A percentile compares a stretch with the other conserved stretches of the same genome.
phyloP scores from a whole-genome alignment of 2,113 vertebrate species.

The Gobiocypris rarus region DNA sequence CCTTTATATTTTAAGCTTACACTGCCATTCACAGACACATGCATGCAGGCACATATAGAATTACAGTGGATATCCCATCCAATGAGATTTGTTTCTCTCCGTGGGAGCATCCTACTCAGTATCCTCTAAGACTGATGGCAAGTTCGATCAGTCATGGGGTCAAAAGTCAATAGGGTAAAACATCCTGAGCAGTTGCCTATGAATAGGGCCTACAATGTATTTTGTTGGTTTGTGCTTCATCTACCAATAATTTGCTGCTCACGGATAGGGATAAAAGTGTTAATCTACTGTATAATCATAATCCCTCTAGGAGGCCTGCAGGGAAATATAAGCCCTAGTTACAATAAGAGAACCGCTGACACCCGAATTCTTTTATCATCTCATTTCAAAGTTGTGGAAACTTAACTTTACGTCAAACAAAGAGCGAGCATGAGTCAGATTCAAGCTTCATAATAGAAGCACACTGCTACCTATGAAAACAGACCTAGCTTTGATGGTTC shows the following conservation, averaged over 20 bases:
- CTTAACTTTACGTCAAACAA: slow-evolving; percentile 48
- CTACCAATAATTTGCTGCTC: slow-evolving; percentile 30
- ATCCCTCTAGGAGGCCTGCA: slow-evolving; percentile 48
- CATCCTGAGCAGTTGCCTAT: not conserved
- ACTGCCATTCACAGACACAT: slow-evolving; percentile 27
- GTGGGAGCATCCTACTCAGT: too few relatives aligned
- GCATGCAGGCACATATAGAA: not conserved
- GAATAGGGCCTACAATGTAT: not conserved
- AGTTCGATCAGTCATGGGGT: not conserved
- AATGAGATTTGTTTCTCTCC: not conserved
- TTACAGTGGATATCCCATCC: slow-evolving; percentile 2
- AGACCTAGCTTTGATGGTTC: slow-evolving; percentile 34
- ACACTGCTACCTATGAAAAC: not conserved
- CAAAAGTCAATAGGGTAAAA: not conserved
- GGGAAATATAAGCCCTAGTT: slow-evolving; percentile 36
- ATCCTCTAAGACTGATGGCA: not conserved
- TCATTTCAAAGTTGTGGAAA: slow-evolving; percentile 40
- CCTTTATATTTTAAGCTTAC: slow-evolving; percentile 42
- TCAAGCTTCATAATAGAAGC: slow-evolving; percentile 2
- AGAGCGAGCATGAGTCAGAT: slow-evolving; percentile 27
- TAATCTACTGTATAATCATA: slow-evolving; percentile 54
- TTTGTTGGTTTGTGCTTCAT: slow-evolving; percentile 22
- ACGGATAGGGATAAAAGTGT: slow-evolving; percentile 50
- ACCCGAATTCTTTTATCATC: slow-evolving; percentile 45
- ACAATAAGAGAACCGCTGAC: slow-evolving; percentile 51